Conservation (phyloP, 2,888 invertebrate genomes). For the Diaprepes abbreviatus region DNA sequence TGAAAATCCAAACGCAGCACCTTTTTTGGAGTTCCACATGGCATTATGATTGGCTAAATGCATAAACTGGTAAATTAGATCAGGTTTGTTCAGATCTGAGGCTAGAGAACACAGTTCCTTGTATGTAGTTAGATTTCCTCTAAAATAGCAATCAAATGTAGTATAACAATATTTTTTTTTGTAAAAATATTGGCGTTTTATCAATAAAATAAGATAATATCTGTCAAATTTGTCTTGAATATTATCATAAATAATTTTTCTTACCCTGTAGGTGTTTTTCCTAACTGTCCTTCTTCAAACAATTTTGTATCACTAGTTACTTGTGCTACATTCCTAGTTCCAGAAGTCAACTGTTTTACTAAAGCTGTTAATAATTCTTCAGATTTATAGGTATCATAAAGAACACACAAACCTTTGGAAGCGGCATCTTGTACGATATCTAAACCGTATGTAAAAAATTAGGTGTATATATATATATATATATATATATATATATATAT, state of each 20-base stretch:
- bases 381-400: constrained; percentile 86
- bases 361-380: constrained; percentile 82
- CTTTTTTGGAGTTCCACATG: constrained; percentile 94
- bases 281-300: constrained; percentile 90
- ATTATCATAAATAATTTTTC: no score
- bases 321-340: constrained; percentile 76
- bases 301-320: constrained; percentile 87
- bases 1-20: constrained; percentile 94
- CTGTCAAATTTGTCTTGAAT: no score
- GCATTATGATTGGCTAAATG: constrained; percentile 95
- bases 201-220: no score
- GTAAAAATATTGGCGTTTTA: no score
- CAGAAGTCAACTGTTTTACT: constrained; percentile 86
- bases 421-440: constrained; percentile 95
- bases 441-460: constrained; percentile 61
- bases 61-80: constrained; percentile 96
- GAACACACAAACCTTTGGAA: constrained; percentile 89
- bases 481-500: background rate
- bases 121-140: constrained; percentile 92
- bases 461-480: background rate
- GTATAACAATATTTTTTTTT: no score
- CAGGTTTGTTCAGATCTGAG: constrained; percentile 94
- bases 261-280: constrained; percentile 89
- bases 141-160: no score
- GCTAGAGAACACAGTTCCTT: constrained; percentile 94